Evolutionary conservation across 1,140 invertebrate genomes (phyloP), one percentile per base, ranked within the genome.

Genomic region (Eumaeus atala): DNA sequence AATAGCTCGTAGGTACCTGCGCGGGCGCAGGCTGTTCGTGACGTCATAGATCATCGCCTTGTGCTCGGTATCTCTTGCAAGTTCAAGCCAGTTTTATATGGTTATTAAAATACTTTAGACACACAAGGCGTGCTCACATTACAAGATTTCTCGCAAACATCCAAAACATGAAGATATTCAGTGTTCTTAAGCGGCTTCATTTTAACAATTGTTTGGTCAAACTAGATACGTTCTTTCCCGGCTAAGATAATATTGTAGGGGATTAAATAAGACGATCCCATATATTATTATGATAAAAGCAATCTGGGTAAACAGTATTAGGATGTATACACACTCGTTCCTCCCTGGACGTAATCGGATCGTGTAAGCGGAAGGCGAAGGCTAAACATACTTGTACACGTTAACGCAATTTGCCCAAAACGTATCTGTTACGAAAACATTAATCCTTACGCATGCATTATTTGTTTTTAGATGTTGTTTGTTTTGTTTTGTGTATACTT

Each of bases 1-100:
- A 81, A 84, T 84, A 86, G 72, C 71, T 70, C 63, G 61, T 69
- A 66, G 64, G 67, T 84, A 79, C 75, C 76, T 69, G 61, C 64
- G 66, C 73, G 58, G 50, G 65, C 72, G 63, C 62, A 72, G 70
- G 55, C 64, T 66, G 65, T 34, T 51, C 54, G 40, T 81, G 78
- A 82, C 78, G 78, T 82, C 79, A 82, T 48, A 57, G 57, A 60
- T 61, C 56, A 67, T 65, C 60, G 55, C 54, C 59, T 35, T 12
- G 38, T 58, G 47, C 58, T 51, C 21, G 17, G 48, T 18, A 38
- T 51, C 35, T 51, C 37, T 36, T 51, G 11, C 50, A 35, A 51
- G 17, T n/a, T 17, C 14, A 34, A 37, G 28, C 33, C 42, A 44
- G 40, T 44, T 16, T 53, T 53, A 44, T 53, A 34, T 34, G 17